These are phyloP conservation scores for Crematogaster levior DNA, from an alignment of 2,888 invertebrate genomes.

Conservation along the genomic window DNA sequence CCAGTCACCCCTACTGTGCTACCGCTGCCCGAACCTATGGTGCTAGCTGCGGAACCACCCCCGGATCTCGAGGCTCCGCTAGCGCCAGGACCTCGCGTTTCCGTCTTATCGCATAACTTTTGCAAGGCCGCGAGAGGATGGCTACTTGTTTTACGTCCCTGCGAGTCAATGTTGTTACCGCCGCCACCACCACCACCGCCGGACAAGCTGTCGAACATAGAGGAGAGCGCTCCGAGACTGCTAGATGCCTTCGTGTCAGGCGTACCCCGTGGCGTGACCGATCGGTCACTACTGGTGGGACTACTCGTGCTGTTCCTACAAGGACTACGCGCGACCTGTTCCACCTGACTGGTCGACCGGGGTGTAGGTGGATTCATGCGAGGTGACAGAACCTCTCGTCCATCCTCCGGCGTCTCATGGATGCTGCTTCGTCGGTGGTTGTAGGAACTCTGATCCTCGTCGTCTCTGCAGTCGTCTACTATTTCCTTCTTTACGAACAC, in stretches of 20 bases:
- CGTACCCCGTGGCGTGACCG: slow-evolving; percentile 91
- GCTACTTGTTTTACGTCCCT: slow-evolving; percentile 90
- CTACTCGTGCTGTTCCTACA: slow-evolving; percentile 89
- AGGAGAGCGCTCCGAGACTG: slow-evolving; percentile 93
- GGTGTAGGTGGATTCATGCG: slow-evolving; percentile 86
- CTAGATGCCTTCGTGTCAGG: slow-evolving; percentile 87
- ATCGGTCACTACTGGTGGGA: slow-evolving; percentile 92
- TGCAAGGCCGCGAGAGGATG: slow-evolving; percentile 98
- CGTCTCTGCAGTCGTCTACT: slow-evolving; percentile 87
- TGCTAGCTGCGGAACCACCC: slow-evolving; percentile 80
- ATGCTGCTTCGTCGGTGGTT: slow-evolving; percentile 79
- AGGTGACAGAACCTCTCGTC: slow-evolving; percentile 82
- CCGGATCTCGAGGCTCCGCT: slow-evolving; percentile 63
- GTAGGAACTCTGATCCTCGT: slow-evolving; percentile 82
- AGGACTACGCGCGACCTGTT: slow-evolving; percentile 87
- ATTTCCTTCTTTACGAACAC: slow-evolving; percentile 89
- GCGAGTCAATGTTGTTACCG: slow-evolving; percentile 86
- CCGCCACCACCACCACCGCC: slow-evolving; percentile 85
- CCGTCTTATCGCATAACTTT: slow-evolving; percentile 98
- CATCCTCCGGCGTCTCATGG: slow-evolving; percentile 83
- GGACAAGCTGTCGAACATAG: slow-evolving; percentile 95
- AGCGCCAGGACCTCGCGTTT: slow-evolving; percentile 88
- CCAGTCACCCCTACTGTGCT: slow-evolving; percentile 77
- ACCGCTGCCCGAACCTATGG: slow-evolving; percentile 84
- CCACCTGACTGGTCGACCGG: slow-evolving; percentile 87